Evolutionary conservation across 2,797 vertebrate species (phyloP).

Genomic region (Sphenodon punctatus): DNA sequence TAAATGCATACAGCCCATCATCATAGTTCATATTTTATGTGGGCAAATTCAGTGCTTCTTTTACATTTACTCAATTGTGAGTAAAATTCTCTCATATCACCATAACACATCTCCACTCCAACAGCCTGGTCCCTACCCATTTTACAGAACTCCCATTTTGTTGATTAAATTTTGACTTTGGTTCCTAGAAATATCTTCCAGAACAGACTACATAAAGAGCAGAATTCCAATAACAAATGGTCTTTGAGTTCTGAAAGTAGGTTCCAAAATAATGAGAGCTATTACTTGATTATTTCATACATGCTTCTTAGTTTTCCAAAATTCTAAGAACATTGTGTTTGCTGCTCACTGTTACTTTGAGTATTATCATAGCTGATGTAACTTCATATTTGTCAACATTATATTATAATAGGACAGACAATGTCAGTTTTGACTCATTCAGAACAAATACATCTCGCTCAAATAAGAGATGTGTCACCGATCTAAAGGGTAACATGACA

Average conservation of each 20-base stretch:
- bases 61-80: not conserved
- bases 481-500: not conserved
- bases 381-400: not conserved
- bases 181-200: not conserved
- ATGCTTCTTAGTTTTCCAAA: not conserved
- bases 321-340: not conserved
- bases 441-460: not conserved
- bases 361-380: not conserved
- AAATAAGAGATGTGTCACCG: not conserved
- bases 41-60: too few species aligned
- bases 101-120: not conserved
- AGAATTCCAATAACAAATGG: not conserved
- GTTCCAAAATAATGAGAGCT: not conserved
- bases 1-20: not conserved
- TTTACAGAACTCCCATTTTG: not conserved
- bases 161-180: not conserved
- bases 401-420: not conserved
- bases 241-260: not conserved
- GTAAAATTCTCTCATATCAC: not conserved
- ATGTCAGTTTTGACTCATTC: not conserved
- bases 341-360: not conserved
- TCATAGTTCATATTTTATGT: not conserved
- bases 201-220: too few species aligned
- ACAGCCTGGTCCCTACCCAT: not conserved
- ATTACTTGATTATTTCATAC: conserved; percentile 3